Base-by-base conservation (phyloP, 2,888 invertebrate species). In the Chironomus riparius region DNA sequence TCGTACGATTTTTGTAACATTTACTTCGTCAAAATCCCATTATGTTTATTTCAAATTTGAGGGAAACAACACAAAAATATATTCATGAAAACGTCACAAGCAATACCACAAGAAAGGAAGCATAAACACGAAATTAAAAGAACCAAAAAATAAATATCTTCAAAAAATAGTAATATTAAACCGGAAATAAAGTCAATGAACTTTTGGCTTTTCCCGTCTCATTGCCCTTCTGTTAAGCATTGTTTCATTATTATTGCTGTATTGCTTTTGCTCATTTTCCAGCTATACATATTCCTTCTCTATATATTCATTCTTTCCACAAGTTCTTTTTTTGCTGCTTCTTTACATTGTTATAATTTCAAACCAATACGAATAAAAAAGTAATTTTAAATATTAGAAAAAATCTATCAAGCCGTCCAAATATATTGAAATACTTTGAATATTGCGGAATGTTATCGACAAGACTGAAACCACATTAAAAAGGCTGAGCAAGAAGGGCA, bases 171-270 rank as follows among this genome's bases (percentile, higher is more conserved):
- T 76, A 76, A 76, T 69, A 69, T 56, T 68, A 76, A 69, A 76
- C 76, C 76, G 76, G 76, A 76, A 76, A 69, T 69, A 69, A 76
- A 76, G 76, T 76, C 76, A 76, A 76, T 76, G 76, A 76, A 76
- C 76, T 69, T 69, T 76, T 69, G 69, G 76, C 69, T 75, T 21
- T 75, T 75, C 74, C 72, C 72, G 72, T 73, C 72, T 62, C 72
- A 73, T 62, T 73, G 72, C 72, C 65, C 65, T 15, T 56, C 56
- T 18, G 68, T 38, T n/a, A 65, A 38, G 61, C 24, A 21, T 72
- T 72, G 72, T 50, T 71, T 71, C 24, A 71, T 71, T 70, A n/a
- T 22, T 56, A 28, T 62, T 73, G 47, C 38, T 62, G 47, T 73
- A 56, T 56, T 56, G 56, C 47, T 61, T 56, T 50, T 70, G 70